Evolutionary conservation across 2,113 vertebrate species (phyloP), one percentile per base, ranked within the genome.

Genomic region (Sprattus sprattus): DNA sequence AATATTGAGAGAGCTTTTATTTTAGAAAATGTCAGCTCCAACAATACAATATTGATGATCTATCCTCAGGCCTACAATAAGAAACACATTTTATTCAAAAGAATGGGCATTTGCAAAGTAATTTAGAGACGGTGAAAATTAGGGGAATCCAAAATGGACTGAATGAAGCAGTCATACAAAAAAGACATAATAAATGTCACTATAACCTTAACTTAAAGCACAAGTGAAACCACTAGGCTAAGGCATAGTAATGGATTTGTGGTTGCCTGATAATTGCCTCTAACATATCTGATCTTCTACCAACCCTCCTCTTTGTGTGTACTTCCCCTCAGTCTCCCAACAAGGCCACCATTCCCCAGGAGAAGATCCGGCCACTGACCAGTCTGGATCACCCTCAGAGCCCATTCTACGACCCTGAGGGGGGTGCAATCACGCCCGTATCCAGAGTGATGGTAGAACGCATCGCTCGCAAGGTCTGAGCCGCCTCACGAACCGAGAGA

Each of bases 321-420:
- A 89, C 47, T 80, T 87, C 46, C 1, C 84, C 92, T 78, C 91
- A 99, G 98, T 97, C 98, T 88, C 96, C 98, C 85, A 99, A 99
- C 94, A 99, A 97, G 87, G 95, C 96, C 39, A 94, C 95, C 22
- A 81, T 94, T 83, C 97, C 97, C 86, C 97, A 96, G 93, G 98
- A 99, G 89, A 99, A 99, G 94, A 99, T 99, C 88, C 96, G 97
- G 80, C 98, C 98, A 20, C 92, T 99, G 85, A 99, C 97, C 87
- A 99, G 98, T 85, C 92, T 99, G 90, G 98, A 99, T 91, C 97
- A 99, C 85, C 98, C 98, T 57, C 97, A 99, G 87, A 98, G 98
- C 91, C 98, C 98, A n/a, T 99, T 99, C 92, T 99, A 99, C 6
- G 98, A 99, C 83, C 98, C 98, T 49, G 98, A 99, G 90, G 98